Conservation (phyloP, 1,140 invertebrate genomes). For the Ooceraea biroi region DNA sequence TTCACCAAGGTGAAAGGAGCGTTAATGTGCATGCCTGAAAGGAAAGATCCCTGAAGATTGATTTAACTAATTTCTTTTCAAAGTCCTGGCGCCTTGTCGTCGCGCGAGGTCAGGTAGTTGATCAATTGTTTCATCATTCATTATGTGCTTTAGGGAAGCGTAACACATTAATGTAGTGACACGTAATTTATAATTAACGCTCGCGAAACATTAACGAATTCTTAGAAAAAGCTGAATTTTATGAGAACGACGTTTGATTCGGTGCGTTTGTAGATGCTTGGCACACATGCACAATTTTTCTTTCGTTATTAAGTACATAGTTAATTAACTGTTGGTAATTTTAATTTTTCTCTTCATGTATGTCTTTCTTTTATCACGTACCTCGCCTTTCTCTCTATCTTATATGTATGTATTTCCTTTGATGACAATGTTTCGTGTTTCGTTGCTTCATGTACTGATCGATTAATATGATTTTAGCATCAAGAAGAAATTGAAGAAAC, state of each 20-base stretch:
- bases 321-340: too few species aligned
- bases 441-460: not conserved
- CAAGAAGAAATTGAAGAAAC: constrained; percentile 80
- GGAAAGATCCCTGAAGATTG: constrained; percentile 28
- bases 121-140: constrained; percentile 61
- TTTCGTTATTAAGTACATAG: constrained; percentile 1
- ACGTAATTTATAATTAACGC: constrained; percentile 24
- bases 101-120: constrained; percentile 17
- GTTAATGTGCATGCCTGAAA: constrained; percentile 29
- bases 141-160: constrained; percentile 80
- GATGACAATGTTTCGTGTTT: not conserved
- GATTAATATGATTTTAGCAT: constrained; percentile 75
- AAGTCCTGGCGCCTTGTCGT: constrained; percentile 27
- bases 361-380: constrained; percentile 25
- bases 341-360: not conserved
- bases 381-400: constrained; percentile 21
- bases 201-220: constrained; percentile 61
- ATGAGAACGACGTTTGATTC: constrained; percentile 43
- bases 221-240: constrained; percentile 57
- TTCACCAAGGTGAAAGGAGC: constrained; percentile 39
- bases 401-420: constrained; percentile 23
- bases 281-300: not conserved
- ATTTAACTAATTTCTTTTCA: constrained; percentile 44
- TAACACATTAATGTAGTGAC: constrained; percentile 71
- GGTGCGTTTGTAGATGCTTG: constrained; percentile 53